Percentiles rank a stretch among this genome's conserved stretches.
phyloP scores from a whole-genome alignment of 64 coral and sea anemone species.

The Actinia equina region DNA sequence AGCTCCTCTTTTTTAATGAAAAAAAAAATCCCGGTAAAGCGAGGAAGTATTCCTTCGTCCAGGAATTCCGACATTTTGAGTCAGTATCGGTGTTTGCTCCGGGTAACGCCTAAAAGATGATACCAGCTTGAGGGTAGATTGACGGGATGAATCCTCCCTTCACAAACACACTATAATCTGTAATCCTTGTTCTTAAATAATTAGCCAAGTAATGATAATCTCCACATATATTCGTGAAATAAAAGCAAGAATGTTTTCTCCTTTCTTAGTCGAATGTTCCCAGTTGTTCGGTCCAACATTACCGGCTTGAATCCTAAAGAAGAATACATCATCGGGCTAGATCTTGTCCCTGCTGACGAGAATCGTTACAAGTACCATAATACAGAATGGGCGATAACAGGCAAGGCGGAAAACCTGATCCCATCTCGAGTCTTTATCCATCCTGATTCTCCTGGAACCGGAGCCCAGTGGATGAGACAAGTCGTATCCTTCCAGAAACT shows the following conservation, averaged over 20 bases:
- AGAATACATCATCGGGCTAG: slow-evolving; percentile 85
- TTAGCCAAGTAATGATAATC: no score
- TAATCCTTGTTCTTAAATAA: background rate
- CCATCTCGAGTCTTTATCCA: slow-evolving; percentile 91
- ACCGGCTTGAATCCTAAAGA: slow-evolving; percentile 89
- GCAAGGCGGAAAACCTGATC: slow-evolving; percentile 86
- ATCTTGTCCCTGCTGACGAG: slow-evolving; percentile 86
- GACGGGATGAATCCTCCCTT: background rate
- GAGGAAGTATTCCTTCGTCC: background rate
- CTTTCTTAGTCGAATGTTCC: slow-evolving; percentile 87
- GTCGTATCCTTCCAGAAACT: slow-evolving; percentile 96
- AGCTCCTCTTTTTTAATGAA: slow-evolving; percentile 26
- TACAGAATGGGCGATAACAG: slow-evolving; percentile 87
- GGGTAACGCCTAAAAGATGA: background rate
- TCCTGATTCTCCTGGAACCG: slow-evolving; percentile 86
- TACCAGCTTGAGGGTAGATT: no score
- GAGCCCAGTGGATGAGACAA: slow-evolving; percentile 98
- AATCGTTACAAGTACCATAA: slow-evolving; percentile 98
- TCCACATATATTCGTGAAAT: no score
- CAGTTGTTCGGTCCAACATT: slow-evolving; percentile 82
- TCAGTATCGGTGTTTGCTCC: background rate
- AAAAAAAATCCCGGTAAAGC: slow-evolving; percentile 15
- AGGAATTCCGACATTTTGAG: background rate
- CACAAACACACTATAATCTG: background rate
- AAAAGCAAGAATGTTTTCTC: no score